Percentiles rank a stretch among this genome's conserved stretches.
Conservation (phyloP, 2,888 invertebrate species). For the Watsonalla binaria region DNA sequence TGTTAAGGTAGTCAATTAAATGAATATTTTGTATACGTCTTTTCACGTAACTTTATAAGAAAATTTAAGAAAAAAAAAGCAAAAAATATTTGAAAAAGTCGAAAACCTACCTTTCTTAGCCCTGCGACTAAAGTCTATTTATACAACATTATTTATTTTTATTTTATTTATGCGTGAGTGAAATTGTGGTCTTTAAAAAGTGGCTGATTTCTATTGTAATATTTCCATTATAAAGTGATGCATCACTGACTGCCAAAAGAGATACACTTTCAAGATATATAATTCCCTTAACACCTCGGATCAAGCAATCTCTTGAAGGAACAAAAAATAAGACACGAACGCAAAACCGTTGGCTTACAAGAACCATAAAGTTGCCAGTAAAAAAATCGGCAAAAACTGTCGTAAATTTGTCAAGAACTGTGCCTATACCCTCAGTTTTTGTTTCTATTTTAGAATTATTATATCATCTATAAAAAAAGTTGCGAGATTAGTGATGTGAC, state of each 20-base stretch:
- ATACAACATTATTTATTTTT: no score
- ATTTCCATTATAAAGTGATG: no score
- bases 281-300: slow-evolving; percentile 47
- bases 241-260: neutral
- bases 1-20: slow-evolving; percentile 1
- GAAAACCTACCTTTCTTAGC: slow-evolving; percentile 6
- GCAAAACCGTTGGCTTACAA: slow-evolving; percentile 37
- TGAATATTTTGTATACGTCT: neutral
- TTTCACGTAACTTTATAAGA: no score
- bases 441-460: slow-evolving; percentile 8
- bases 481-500: neutral
- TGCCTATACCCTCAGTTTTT: slow-evolving; percentile 36
- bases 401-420: slow-evolving; percentile 59
- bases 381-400: slow-evolving; percentile 38
- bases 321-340: slow-evolving; percentile 26
- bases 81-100: no score
- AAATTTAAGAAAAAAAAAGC: no score
- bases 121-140: no score
- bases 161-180: no score
- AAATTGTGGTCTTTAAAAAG: no score
- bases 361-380: slow-evolving; percentile 31
- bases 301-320: slow-evolving; percentile 33
- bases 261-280: slow-evolving; percentile 26
- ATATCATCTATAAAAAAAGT: slow-evolving; percentile 5
- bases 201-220: no score